These are phyloP conservation scores for Nycticryphes semicollaris DNA, from an alignment of 2,113 vertebrate genomes.

Conservation along the genomic window DNA sequence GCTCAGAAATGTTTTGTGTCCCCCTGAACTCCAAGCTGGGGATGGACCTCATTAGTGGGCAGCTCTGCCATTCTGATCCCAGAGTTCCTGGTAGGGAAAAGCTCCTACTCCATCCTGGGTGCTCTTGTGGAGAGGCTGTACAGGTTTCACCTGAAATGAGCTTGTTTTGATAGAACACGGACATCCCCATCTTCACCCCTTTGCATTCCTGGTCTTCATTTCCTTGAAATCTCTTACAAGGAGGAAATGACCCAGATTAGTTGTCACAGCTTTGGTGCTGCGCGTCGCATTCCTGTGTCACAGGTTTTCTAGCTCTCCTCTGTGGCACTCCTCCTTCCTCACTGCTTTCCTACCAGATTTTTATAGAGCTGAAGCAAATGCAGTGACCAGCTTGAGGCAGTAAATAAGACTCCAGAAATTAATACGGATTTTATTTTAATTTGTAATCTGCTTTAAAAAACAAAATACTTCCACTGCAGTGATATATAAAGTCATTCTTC, in stretches of 20 bases:
- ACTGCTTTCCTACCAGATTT: neutral
- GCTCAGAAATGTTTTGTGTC: neutral
- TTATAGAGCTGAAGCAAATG: neutral
- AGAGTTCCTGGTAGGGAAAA: neutral
- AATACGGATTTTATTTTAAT: neutral
- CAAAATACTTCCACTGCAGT: neutral
- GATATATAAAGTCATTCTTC: neutral
- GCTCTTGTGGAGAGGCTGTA: neutral
- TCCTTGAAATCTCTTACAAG: neutral
- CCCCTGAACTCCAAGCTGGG: rapidly evolving
- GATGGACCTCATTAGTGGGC: rapidly evolving
- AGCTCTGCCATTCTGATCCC: neutral
- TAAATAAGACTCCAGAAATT: neutral
- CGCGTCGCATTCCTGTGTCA: neutral
- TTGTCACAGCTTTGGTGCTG: neutral
- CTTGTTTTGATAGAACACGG: neutral
- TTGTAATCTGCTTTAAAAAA: neutral
- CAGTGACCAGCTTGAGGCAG: neutral
- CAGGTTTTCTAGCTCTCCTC: neutral
- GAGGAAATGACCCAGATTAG: neutral
- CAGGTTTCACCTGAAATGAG: neutral
- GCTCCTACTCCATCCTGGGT: rapidly evolving
- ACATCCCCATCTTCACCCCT: neutral
- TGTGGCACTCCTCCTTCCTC: neutral
- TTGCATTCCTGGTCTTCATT: neutral